A percentile compares a stretch with the other conserved stretches of the same genome.
phyloP scores from a whole-genome alignment of 2,113 vertebrate species.

The Macrotis lagotis region DNA sequence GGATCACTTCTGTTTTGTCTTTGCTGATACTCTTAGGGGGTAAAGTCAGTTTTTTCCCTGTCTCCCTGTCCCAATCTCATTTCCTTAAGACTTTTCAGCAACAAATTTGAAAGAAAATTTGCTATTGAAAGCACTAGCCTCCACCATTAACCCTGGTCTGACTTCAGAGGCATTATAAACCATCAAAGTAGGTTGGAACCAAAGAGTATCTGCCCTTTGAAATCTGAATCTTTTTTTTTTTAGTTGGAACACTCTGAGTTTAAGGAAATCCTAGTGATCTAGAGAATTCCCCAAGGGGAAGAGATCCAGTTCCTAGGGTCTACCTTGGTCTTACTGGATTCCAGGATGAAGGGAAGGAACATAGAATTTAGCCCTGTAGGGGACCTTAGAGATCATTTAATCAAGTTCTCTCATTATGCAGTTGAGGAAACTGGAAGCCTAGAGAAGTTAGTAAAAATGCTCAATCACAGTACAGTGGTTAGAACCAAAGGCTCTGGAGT shows the following conservation, averaged over 20 bases:
- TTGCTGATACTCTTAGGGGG: not conserved
- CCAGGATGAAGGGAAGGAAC: not conserved
- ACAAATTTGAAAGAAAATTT: not conserved
- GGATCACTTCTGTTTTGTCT: conserved; percentile 37
- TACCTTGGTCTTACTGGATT: not conserved
- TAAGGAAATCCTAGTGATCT: not conserved
- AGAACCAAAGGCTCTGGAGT: not conserved
- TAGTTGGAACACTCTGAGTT: not conserved
- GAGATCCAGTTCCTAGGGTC: not conserved
- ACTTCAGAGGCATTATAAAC: not conserved
- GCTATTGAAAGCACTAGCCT: not conserved
- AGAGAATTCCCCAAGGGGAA: not conserved
- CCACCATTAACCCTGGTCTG: not conserved
- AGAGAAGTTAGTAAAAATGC: not conserved
- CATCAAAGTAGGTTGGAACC: not conserved
- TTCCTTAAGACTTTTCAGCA: not conserved
- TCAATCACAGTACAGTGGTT: not conserved
- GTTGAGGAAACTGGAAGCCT: not conserved
- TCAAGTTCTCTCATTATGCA: not conserved
- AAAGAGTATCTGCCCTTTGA: not conserved
- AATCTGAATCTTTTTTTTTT: not conserved
- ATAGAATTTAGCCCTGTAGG: not conserved
- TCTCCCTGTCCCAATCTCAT: not conserved
- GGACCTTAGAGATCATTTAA: not conserved
- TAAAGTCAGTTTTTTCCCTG: not conserved